Percentiles rank a stretch among this genome's conserved stretches.
Conservation (phyloP, 2,888 invertebrate species). For the Plebejus argus region DNA sequence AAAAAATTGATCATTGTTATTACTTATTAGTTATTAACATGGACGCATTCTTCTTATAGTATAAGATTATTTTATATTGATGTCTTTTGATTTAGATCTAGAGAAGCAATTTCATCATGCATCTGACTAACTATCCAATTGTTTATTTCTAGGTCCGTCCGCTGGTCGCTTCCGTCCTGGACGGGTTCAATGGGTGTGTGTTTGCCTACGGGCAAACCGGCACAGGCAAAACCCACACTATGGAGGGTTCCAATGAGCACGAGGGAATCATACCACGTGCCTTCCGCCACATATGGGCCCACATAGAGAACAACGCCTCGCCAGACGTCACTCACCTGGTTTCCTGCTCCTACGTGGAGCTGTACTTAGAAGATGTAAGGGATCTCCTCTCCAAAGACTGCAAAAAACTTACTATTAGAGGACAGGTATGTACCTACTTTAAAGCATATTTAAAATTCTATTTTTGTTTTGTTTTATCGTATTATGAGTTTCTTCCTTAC, state of each 20-base stretch:
- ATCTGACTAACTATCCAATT: background rate
- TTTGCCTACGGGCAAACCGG: conserved; percentile 99
- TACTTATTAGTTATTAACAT: background rate
- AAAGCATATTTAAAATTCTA: background rate
- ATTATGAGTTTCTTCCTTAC: background rate
- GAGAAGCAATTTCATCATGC: background rate
- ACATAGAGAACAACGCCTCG: conserved; percentile 91
- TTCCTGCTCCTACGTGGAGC: conserved; percentile 97
- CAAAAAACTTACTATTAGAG: conserved; percentile 85
- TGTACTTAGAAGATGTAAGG: conserved; percentile 95
- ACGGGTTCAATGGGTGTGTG: conserved; percentile 99
- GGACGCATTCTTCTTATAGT: background rate
- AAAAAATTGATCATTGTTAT: background rate
- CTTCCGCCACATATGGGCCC: conserved; percentile 98
- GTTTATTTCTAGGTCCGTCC: conserved; percentile 84
- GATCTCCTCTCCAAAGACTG: conserved; percentile 86
- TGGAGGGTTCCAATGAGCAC: conserved; percentile 85
- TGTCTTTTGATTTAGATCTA: background rate
- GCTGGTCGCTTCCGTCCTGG: conserved; percentile 95
- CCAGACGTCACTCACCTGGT: conserved; percentile 97
- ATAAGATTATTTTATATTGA: background rate
- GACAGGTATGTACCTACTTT: conserved; percentile 64
- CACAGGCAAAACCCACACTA: conserved; percentile 91
- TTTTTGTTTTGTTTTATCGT: background rate
- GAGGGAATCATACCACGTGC: conserved; percentile 96